Base-by-base conservation (phyloP, 2,113 vertebrate species). In the Scomber japonicus region DNA sequence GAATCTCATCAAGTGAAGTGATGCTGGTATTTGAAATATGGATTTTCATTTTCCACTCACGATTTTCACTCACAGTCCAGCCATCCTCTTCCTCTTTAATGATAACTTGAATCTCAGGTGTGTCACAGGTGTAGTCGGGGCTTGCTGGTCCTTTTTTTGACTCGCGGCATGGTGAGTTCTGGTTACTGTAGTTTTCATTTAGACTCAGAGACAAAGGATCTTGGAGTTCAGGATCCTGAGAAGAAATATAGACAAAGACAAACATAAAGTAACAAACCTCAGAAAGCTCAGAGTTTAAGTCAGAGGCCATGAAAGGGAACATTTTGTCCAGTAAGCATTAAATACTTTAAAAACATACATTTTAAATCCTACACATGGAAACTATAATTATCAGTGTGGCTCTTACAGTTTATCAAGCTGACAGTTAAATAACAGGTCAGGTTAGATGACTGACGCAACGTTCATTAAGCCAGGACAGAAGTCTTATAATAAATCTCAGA, bases 71-170 rank as follows among this genome's bases (percentile, higher is more conserved):
- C 84, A 82, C 88, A 75, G 74, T 88, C 88, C 90, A 91, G 68
- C 82, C 61, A 3, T 90, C 90, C 63, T 90, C 90, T 48, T 91
- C 88, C 65, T 90, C 91, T 88, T 90, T 89, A 53, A 86, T 92
- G 79, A 89, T 71, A 0, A 89, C 85, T 51, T 30, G 65, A 66
- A 89, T 86, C 16, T 86, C 89, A 73, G 91, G 79, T 9, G 65
- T 75, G 35, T 89, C 77, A 35, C 79, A 79, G 2, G 31, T 73
- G 5, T 71, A 82, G 17, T 74, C 57, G 0, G 79, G 81, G 75
- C 78, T 83, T 15, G 1, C 11, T 14, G 40, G 40, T 49, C 57
- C 46, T 80, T 74, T 80, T 78, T n/a, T 70, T 0, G 51, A 60
- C 57, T 84, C 63, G 13, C 17, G 78, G 11, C 40, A 48, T 46